Conservation (phyloP, 2,888 invertebrate genomes). For the Hypercompe scribonia region DNA sequence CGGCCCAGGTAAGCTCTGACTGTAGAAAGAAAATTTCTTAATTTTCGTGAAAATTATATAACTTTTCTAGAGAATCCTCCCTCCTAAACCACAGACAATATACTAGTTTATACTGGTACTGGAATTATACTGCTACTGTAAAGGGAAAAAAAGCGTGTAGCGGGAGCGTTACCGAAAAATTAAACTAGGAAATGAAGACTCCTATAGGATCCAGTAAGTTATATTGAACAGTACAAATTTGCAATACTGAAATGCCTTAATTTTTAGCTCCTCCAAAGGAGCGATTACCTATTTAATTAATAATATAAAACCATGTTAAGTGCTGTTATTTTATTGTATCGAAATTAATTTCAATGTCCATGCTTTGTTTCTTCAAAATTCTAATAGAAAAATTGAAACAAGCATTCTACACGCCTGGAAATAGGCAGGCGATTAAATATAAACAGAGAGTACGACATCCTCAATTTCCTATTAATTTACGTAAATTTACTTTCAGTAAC, state of each 20-base stretch:
- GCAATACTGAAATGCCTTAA: neutral
- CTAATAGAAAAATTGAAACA: neutral
- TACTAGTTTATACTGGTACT: neutral
- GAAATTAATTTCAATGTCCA: too few species aligned
- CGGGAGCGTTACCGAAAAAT: neutral
- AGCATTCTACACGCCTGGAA: neutral
- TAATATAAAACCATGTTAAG: neutral
- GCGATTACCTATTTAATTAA: neutral
- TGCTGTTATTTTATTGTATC: neutral
- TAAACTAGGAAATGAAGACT: neutral
- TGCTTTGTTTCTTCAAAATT: too few species aligned
- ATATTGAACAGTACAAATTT: neutral
- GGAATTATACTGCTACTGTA: neutral
- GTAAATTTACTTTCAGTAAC: conserved; percentile 27
- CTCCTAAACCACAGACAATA: neutral
- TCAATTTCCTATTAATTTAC: conserved; percentile 38
- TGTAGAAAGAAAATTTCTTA: neutral
- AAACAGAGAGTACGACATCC: conserved; percentile 15
- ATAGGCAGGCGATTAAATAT: neutral
- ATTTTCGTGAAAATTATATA: neutral
- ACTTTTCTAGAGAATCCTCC: neutral
- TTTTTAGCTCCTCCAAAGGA: neutral
- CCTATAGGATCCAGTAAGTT: neutral
- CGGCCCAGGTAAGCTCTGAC: too few species aligned
- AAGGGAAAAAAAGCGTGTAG: neutral